Evolutionary conservation across 2,797 vertebrate genomes (phyloP).

Genomic region (Gymnocypris eckloni): DNA sequence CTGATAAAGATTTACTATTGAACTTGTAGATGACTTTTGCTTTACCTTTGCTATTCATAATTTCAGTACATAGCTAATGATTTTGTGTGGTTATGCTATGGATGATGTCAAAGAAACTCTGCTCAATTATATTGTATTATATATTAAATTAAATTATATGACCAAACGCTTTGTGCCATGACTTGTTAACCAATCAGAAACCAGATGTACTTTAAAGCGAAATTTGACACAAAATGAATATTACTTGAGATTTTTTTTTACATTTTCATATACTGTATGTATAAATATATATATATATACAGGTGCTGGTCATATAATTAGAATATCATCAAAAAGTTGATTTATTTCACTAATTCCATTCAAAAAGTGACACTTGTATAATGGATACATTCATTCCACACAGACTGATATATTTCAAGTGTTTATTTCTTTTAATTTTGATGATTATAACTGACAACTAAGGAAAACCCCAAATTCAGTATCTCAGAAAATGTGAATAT

Average conservation of each 20-base stretch:
- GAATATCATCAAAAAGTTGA: too few relatives aligned
- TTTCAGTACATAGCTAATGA: slow-evolving; percentile 22
- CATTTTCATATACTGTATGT: too few relatives aligned
- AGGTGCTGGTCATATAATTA: too few relatives aligned
- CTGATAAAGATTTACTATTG: slow-evolving; percentile 8
- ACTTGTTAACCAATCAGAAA: background rate
- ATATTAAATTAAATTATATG: background rate
- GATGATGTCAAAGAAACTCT: background rate
- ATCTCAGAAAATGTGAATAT: too few relatives aligned
- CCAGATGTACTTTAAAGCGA: background rate
- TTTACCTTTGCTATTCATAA: slow-evolving; percentile 35
- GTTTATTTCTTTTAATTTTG: too few relatives aligned
- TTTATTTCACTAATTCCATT: too few relatives aligned
- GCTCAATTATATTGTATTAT: background rate
- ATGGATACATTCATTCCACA: too few relatives aligned
- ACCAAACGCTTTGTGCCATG: background rate
- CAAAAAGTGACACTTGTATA: too few relatives aligned
- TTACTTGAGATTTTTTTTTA: background rate
- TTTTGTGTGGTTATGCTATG: background rate
- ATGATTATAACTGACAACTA: too few relatives aligned
- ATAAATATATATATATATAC: too few relatives aligned
- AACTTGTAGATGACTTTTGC: slow-evolving; percentile 40
- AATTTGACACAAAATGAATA: background rate
- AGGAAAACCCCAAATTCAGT: too few relatives aligned
- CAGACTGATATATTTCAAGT: too few relatives aligned